Evolutionary conservation across 2,888 invertebrate species (phyloP).

Genomic region (Disparrhopalites patrizii): DNA sequence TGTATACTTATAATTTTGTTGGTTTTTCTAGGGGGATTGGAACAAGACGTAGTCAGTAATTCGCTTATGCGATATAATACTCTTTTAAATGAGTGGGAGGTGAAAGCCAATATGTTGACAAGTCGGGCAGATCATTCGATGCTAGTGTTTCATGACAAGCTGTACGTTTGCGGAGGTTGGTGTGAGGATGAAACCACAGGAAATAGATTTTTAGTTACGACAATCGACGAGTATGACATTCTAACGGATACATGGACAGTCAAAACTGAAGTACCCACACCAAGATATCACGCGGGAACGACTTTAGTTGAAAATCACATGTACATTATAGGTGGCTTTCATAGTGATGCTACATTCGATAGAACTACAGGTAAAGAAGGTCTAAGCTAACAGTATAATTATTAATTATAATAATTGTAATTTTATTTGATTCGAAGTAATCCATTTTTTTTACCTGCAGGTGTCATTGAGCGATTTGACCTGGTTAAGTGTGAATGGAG

Average conservation of each 20-base stretch:
- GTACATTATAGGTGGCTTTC: constrained; percentile 67
- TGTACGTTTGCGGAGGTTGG: constrained; percentile 61
- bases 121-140: constrained; percentile 65
- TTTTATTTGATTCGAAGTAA: no score
- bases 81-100: constrained; percentile 57
- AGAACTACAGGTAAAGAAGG: constrained; percentile 60
- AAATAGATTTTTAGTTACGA: constrained; percentile 58
- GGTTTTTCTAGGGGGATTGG: constrained; percentile 59
- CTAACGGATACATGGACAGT: constrained; percentile 59
- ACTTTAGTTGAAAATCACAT: constrained; percentile 61
- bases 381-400: no score
- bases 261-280: constrained; percentile 62
- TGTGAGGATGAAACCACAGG: constrained; percentile 56
- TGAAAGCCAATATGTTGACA: constrained; percentile 57
- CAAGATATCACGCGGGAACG: constrained; percentile 66
- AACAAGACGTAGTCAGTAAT: constrained; percentile 56
- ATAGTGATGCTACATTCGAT: constrained; percentile 64
- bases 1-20: constrained; percentile 48
- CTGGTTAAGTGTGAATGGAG: constrained; percentile 61
- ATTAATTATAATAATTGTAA: no score
- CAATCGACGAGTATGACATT: constrained; percentile 64
- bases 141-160: constrained; percentile 56
- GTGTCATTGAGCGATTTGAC: constrained; percentile 64
- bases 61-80: constrained; percentile 58
- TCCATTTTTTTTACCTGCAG: constrained; percentile 47